Percentiles rank a stretch among this genome's conserved stretches.
phyloP scores from a whole-genome alignment of 2,113 vertebrate species.

The Panthera uncia region DNA sequence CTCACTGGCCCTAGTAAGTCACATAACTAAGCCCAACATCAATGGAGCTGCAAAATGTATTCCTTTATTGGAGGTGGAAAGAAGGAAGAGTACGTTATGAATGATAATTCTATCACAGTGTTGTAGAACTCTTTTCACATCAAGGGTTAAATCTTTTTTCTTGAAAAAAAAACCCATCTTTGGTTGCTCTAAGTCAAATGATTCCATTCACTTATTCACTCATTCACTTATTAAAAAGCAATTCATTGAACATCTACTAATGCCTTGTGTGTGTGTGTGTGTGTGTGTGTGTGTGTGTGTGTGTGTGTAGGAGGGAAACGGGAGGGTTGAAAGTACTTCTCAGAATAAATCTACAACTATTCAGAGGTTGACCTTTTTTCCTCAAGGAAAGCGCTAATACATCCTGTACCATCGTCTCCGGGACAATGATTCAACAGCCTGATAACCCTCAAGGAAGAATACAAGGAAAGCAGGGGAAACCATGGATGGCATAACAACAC shows the following conservation, averaged over 20 bases:
- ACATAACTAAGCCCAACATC: not conserved
- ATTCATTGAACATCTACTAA: not conserved
- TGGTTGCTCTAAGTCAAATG: not conserved
- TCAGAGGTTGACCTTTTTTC: not conserved
- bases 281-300: not conserved
- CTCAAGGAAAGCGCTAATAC: not conserved
- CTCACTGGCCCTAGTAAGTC: not conserved
- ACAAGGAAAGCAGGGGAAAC: not conserved
- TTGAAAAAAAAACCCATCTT: not conserved
- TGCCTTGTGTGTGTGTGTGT: not conserved
- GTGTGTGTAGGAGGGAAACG: not conserved
- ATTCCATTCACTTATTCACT: not conserved
- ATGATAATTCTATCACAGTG: not conserved
- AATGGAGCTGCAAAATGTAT: not conserved
- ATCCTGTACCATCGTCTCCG: not conserved
- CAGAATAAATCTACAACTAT: conserved; percentile 16
- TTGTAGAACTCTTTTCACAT: not conserved
- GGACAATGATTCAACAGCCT: not conserved
- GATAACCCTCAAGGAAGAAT: not conserved
- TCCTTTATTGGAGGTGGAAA: not conserved
- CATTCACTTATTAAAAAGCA: not conserved
- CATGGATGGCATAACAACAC: not conserved
- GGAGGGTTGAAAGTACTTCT: not conserved
- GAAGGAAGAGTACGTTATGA: not conserved
- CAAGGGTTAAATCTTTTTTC: not conserved